phyloP scores from a whole-genome alignment of 2,113 vertebrate species.

The human (Homo sapiens) region DNA sequence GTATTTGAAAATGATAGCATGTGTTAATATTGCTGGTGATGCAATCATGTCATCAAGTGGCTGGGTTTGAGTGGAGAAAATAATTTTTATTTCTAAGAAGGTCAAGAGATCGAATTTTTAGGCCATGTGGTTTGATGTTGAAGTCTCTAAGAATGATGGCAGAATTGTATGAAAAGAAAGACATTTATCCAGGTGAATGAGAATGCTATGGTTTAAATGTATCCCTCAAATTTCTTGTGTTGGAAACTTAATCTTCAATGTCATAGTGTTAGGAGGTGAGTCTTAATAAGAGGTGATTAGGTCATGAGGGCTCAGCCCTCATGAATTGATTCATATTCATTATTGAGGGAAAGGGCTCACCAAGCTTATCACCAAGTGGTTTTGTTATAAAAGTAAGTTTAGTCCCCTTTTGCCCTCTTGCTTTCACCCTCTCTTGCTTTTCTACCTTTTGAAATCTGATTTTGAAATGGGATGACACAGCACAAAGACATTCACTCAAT shows the following conservation, averaged over 20 bases:
- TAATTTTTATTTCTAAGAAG: neutral
- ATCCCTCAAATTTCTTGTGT: neutral
- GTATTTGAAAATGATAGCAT: neutral
- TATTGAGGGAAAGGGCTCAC: neutral
- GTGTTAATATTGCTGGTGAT: neutral
- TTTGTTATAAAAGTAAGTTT: neutral
- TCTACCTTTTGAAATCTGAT: neutral
- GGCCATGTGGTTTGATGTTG: neutral
- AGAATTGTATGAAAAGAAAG: neutral
- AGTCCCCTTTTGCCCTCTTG: neutral
- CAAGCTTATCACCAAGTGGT: neutral
- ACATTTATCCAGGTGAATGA: neutral
- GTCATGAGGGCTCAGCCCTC: neutral
- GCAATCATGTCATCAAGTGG: neutral
- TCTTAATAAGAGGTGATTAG: neutral
- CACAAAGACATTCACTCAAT: neutral
- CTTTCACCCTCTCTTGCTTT: neutral
- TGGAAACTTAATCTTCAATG: neutral
- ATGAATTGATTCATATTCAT: neutral
- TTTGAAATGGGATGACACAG: neutral
- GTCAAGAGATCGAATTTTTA: neutral
- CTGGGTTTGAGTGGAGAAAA: neutral
- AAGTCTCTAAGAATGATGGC: neutral
- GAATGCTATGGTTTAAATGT: neutral
- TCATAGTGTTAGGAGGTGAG: neutral